Conservation (phyloP, 2,797 vertebrate genomes). For the Gambusia yucatana region DNA sequence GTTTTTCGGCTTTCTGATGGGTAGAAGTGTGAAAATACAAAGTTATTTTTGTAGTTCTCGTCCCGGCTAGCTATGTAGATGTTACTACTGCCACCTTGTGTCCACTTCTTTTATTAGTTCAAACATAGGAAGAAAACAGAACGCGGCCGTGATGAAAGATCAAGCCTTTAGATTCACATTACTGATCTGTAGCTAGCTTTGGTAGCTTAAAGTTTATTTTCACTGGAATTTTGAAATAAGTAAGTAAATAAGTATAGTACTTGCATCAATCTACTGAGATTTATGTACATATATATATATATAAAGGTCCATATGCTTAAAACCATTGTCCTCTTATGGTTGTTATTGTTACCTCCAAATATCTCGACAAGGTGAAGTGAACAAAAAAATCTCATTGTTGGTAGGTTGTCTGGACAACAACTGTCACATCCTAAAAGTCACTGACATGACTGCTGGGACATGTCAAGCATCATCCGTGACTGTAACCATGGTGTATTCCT, state of each 20-base stretch:
- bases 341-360: not conserved
- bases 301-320: not conserved
- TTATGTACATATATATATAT: not conserved
- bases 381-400: no score
- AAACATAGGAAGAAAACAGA: not conserved
- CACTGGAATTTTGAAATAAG: no score
- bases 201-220: not conserved
- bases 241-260: no score
- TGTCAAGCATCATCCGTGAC: not conserved
- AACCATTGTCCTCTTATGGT: not conserved
- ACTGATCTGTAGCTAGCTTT: not conserved
- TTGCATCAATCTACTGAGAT: not conserved
- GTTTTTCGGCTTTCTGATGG: not conserved
- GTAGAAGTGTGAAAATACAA: not conserved
- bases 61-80: not conserved
- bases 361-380: not conserved
- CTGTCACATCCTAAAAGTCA: no score
- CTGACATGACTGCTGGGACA: not conserved
- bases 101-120: not conserved
- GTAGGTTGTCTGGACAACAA: not conserved
- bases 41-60: not conserved
- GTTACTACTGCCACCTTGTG: conserved; percentile 55
- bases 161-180: not conserved
- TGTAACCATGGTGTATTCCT: not conserved
- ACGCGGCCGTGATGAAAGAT: not conserved